Percentiles rank a stretch among this genome's conserved stretches.
phyloP scores from a whole-genome alignment of 2,113 vertebrate species.

The Cavia aperea region DNA sequence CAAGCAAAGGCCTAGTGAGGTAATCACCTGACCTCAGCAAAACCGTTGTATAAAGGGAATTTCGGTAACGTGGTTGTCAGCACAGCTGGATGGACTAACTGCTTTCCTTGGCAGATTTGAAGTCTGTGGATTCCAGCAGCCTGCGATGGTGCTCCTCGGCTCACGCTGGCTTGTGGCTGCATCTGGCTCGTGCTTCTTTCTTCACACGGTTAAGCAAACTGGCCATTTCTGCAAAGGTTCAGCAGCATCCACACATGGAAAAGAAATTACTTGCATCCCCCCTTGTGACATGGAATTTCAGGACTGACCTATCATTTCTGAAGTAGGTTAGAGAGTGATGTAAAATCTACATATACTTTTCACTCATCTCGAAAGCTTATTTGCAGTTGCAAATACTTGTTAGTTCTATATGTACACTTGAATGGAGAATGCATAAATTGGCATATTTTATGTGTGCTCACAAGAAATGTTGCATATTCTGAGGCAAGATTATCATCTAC shows the following conservation, averaged over 20 bases:
- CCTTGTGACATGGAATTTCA: neutral
- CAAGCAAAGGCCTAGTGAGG: slow-evolving; percentile 39
- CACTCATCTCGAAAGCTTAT: neutral
- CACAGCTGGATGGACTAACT: slow-evolving; percentile 34
- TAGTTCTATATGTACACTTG: slow-evolving; percentile 7
- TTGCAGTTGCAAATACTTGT: slow-evolving; percentile 22
- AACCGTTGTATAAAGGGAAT: slow-evolving; percentile 45
- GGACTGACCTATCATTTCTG: slow-evolving; percentile 17
- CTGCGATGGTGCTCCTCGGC: neutral
- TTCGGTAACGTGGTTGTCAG: slow-evolving; percentile 38
- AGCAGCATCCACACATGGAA: neutral
- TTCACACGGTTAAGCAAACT: neutral
- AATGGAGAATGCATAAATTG: slow-evolving; percentile 17
- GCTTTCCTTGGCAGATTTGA: slow-evolving; percentile 47
- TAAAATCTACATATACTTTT: neutral
- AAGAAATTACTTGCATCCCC: neutral
- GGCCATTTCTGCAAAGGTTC: slow-evolving; percentile 12
- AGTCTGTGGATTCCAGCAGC: neutral
- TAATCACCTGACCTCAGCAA: slow-evolving; percentile 67
- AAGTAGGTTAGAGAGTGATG: neutral
- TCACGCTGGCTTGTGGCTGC: slow-evolving; percentile 21
- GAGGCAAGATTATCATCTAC: slow-evolving; percentile 32
- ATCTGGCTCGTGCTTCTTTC: slow-evolving; percentile 13
- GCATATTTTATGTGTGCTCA: slow-evolving; percentile 37
- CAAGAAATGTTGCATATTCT: slow-evolving; percentile 1